These are phyloP conservation scores for Lithophane socia DNA, from an alignment of 2,888 invertebrate genomes.

Conservation along the genomic window DNA sequence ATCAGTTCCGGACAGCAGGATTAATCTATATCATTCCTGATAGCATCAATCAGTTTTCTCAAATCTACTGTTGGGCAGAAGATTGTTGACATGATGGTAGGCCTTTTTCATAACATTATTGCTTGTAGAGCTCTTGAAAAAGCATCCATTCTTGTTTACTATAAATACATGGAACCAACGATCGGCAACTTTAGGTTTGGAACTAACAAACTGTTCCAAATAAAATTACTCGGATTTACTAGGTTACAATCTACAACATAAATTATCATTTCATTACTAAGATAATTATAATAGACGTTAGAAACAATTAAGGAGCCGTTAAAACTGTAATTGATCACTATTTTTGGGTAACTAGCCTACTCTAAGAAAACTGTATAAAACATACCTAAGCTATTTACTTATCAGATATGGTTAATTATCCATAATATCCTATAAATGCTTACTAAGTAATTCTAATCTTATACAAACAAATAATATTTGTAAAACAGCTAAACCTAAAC, in stretches of 20 bases:
- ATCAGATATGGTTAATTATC: not conserved
- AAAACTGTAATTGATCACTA: not conserved
- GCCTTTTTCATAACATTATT: not conserved
- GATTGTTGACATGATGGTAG: not conserved
- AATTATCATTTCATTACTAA: constrained; percentile 3
- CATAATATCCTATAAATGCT: not conserved
- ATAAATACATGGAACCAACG: not conserved
- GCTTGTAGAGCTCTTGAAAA: not conserved
- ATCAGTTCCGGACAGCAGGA: constrained; percentile 12
- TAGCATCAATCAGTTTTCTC: constrained; percentile 20
- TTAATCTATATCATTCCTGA: constrained; percentile 23
- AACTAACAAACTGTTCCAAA: not conserved
- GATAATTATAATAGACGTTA: not conserved
- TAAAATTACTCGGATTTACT: not conserved
- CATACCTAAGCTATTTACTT: not conserved
- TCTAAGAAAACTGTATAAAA: not conserved
- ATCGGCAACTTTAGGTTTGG: not conserved
- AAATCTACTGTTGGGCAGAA: constrained; percentile 3
- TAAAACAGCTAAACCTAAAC: not conserved
- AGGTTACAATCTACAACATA: not conserved
- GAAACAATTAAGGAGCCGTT: too few relatives aligned
- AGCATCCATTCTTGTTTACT: not conserved
- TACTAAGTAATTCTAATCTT: not conserved
- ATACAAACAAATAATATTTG: not conserved
- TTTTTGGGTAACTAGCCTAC: not conserved